Percentiles rank a stretch among this genome's conserved stretches.
phyloP scores from a whole-genome alignment of 2,888 invertebrate species.

The Orthosia cruda region DNA sequence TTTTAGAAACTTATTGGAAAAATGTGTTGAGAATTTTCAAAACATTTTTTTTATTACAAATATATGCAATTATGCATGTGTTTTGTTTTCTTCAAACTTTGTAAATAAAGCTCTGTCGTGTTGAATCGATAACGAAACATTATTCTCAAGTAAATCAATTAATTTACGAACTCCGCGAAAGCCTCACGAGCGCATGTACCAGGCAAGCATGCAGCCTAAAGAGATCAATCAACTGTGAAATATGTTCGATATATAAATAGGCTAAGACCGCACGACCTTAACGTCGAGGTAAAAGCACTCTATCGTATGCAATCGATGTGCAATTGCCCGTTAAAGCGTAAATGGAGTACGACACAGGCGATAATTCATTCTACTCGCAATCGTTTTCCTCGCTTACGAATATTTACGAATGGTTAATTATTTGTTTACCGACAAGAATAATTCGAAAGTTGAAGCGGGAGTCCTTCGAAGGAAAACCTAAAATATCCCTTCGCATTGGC shows the following conservation, averaged over 20 bases:
- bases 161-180: slow-evolving; percentile 39
- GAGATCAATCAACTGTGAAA: slow-evolving; percentile 74
- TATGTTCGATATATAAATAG: slow-evolving; percentile 82
- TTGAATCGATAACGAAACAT: background rate
- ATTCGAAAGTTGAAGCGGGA: slow-evolving; percentile 37
- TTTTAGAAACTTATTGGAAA: background rate
- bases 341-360: slow-evolving; percentile 69
- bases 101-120: background rate
- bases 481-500: slow-evolving; percentile 90
- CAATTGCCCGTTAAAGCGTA: slow-evolving; percentile 81
- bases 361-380: slow-evolving; percentile 51
- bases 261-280: slow-evolving; percentile 83
- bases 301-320: slow-evolving; percentile 88
- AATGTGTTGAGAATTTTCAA: background rate
- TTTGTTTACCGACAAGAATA: slow-evolving; percentile 55
- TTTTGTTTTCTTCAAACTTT: slow-evolving; percentile 33
- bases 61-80: background rate
- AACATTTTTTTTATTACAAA: background rate
- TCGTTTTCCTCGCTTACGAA: slow-evolving; percentile 18
- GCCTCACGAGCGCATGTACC: slow-evolving; percentile 42
- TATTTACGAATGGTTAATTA: slow-evolving; percentile 27
- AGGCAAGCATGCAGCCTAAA: slow-evolving; percentile 63
- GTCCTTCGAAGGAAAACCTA: slow-evolving; percentile 75
- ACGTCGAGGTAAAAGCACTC: slow-evolving; percentile 82
- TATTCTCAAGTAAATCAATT: slow-evolving; percentile 50